Conservation (phyloP, 2,797 vertebrate species). For the Cirrhinus molitorella region DNA sequence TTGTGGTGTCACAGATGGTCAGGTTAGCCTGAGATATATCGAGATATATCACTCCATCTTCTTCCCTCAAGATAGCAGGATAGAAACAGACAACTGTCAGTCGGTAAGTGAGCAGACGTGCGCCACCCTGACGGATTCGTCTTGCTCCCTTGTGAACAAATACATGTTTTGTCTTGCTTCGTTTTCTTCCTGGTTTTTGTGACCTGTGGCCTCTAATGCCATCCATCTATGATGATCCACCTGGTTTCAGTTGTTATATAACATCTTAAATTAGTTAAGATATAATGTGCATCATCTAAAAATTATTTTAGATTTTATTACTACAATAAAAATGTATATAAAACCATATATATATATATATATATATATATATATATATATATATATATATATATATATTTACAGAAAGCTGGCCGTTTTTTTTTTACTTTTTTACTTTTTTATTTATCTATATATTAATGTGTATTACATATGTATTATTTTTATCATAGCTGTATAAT, state of each 20-base stretch:
- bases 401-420: no score
- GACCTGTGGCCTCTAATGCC: background rate
- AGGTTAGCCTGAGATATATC: slow-evolving; percentile 27
- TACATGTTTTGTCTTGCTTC: background rate
- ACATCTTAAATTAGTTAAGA: background rate
- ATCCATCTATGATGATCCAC: background rate
- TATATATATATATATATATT: no score
- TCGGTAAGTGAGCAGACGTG: slow-evolving; percentile 40
- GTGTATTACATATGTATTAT: no score
- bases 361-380: no score
- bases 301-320: no score
- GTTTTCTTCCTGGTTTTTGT: background rate
- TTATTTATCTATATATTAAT: no score
- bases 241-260: background rate
- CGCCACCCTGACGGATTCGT: slow-evolving; percentile 44
- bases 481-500: no score
- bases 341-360: no score
- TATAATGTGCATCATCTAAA: background rate
- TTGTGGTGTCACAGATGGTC: slow-evolving; percentile 44
- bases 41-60: slow-evolving; percentile 31
- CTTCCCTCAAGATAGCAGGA: slow-evolving; percentile 28
- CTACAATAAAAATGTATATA: no score
- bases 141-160: slow-evolving; percentile 64
- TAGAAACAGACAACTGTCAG: slow-evolving; percentile 53
- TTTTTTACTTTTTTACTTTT: no score